Evolutionary conservation across 2,113 vertebrate species (phyloP), one percentile per base, ranked within the genome.

Genomic region (Gobiocypris rarus): DNA sequence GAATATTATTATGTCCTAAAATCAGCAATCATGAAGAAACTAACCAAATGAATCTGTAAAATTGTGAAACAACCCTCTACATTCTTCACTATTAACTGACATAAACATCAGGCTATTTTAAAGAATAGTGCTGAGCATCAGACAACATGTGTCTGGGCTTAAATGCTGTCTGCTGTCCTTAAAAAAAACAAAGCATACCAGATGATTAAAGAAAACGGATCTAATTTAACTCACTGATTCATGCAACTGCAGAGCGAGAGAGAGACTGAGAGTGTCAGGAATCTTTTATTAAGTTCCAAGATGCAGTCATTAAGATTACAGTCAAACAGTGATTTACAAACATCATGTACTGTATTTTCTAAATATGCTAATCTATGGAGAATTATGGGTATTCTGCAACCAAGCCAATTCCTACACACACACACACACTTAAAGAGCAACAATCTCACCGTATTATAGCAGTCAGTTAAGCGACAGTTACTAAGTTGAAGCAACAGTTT

Each of bases 401-500:
- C 15, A 31, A 75, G 73, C 45, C 73, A 52, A 75, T 50, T 52
- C 48, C 15, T 28, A 75, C 13, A 75, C 9, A 75, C 11, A 74
- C 43, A 77, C 56, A 54, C 54, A 65, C 22, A 52, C 9, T 28
- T 65, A 56, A 9, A 48, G 59, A 22, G 14, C 52, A 70, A 48
- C 9, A 38, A 31, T 45, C 14, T 43, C 13, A 74, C 9, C 4
- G 70, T 82, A 67, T 48, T 74, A 73, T 50, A 70, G 31, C 5
- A 73, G 38, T 61, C 52, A 15, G 41, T 73, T 73, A 24, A 22
- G 69, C n/a, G 69, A 45, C 22, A 70, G 63, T 77, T 41, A 4
- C 65, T 82, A 70, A 86, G 26, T 19, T 58, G 56, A 63, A 89
- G 87, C 87, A 90, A 86, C 71, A 88, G 82, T 17, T 70, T 73